A percentile compares a stretch with the other conserved stretches of the same genome.
Evolutionary conservation across 1,140 invertebrate genomes (phyloP).

Genomic region (Drosophila prosaltans): DNA sequence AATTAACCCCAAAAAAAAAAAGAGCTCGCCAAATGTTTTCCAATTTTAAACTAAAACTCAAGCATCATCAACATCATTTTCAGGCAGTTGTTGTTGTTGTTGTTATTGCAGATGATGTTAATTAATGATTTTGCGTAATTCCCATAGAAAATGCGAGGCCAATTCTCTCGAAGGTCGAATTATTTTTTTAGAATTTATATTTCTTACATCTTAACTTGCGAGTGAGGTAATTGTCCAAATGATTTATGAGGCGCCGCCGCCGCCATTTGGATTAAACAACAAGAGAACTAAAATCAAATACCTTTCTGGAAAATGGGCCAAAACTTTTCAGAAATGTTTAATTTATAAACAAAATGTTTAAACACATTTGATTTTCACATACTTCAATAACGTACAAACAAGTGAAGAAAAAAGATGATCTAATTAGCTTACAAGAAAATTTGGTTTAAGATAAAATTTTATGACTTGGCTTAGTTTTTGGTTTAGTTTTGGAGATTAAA

Average conservation of each 20-base stretch:
- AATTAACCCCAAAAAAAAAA: constrained; percentile 37
- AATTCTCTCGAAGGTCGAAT: constrained; percentile 38
- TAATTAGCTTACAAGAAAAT: too few species aligned
- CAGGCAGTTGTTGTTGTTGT: too few species aligned
- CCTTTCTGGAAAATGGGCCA: too few species aligned
- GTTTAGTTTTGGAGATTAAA: too few species aligned
- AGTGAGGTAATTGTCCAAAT: constrained; percentile 47
- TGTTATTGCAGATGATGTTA: constrained; percentile 28
- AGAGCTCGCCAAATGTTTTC: too few species aligned
- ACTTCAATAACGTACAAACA: too few species aligned
- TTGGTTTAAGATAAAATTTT: too few species aligned
- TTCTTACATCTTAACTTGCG: constrained; percentile 14
- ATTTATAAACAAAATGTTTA: too few species aligned
- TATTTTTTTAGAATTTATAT: constrained; percentile 11
- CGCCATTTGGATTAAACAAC: constrained; percentile 17
- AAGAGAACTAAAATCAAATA: not conserved
- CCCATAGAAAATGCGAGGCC: constrained; percentile 38
- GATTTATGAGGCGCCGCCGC: constrained; percentile 42
- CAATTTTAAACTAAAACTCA: constrained; percentile 22
- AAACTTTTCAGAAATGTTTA: too few species aligned
- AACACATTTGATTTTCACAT: too few species aligned
- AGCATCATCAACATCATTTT: constrained; percentile 15
- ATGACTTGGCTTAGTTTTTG: too few species aligned
- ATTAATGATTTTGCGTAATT: constrained; percentile 55
- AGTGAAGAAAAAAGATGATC: too few species aligned